Base-by-base conservation (phyloP, 2,888 invertebrate genomes). In the Ophion ventricosus region DNA sequence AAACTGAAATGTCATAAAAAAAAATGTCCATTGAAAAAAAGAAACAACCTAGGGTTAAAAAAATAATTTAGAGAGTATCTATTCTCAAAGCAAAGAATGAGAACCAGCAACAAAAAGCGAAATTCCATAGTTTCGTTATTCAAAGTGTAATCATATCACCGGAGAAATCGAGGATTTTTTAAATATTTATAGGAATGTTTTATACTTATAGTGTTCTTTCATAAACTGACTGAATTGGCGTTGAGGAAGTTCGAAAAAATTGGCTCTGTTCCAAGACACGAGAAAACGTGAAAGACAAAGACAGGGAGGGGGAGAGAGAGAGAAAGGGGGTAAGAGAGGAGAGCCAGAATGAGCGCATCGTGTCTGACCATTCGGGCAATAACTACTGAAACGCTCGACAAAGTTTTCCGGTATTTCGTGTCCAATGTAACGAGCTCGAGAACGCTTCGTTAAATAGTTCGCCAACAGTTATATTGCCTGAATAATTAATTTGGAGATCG, bases 361-460 rank as follows among this genome's bases (percentile, higher is more conserved):
- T 29, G 74, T 40, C 61, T 54, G 43, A 40, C 54, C 59, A 75
- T 29, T 43, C 23, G 8, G 26, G 43, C 29, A 23, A 63, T 75
- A 43, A 54, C 43, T 54, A 69, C 67, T 66, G 66, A 72, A 77
- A 57, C 25, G 57, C 64, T 67, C 64, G 57, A 43, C 49, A 79
- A 75, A 79, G 56, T 69, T 82, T 63, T 11, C 49, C 40, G 1
- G 35, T 35, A 61, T 56, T 82, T 73, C 49, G 57, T 73, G 23
- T 23, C 5, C 69, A 23, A 17, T n/a, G 26, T 61, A 64, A 72
- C 2, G 61, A 4, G 43, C 40, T 23, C 17, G 29, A n/a, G n/a
- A 49, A 69, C 43, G 25, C 49, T 75, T 70, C 59, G 74, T 82
- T 74, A 67, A 78, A 82, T 78, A 40, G 35, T 74, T 74, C 63